These are phyloP conservation scores for Meloe dianella DNA, from an alignment of 2,888 invertebrate genomes.

Conservation along the genomic window DNA sequence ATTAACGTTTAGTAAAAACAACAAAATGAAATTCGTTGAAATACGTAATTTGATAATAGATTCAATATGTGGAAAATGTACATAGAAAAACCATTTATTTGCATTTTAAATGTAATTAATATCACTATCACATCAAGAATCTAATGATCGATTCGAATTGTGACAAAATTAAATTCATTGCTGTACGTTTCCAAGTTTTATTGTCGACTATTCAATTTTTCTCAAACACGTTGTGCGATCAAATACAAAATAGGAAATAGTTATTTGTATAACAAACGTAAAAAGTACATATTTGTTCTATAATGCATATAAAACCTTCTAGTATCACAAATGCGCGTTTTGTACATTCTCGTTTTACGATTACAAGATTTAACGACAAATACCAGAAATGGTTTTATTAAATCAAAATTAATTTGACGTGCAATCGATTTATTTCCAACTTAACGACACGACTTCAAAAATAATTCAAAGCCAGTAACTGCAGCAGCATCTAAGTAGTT, in stretches of 20 bases:
- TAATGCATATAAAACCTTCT: not conserved
- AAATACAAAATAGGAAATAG: not conserved
- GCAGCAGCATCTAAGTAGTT: too few relatives aligned
- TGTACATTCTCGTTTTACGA: too few relatives aligned
- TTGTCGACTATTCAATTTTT: slow-evolving; percentile 1
- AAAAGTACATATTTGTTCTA: not conserved
- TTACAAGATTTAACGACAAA: too few relatives aligned
- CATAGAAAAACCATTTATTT: not conserved
- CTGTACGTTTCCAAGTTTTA: not conserved
- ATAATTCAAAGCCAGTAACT: too few relatives aligned
- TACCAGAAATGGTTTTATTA: too few relatives aligned
- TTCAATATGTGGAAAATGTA: not conserved
- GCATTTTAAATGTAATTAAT: not conserved
- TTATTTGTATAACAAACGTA: not conserved
- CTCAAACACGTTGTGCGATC: not conserved
- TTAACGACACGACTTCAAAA: too few relatives aligned
- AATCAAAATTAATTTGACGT: too few relatives aligned
- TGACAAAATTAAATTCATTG: slow-evolving; percentile 7
- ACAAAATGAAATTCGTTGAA: not conserved
- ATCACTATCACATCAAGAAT: not conserved
- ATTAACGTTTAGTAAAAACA: not conserved
- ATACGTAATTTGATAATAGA: not conserved
- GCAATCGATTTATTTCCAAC: too few relatives aligned
- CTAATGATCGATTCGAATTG: not conserved
- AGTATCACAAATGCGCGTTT: too few relatives aligned